A percentile compares a stretch with the other conserved stretches of the same genome.
These are phyloP conservation scores for Fulmarus glacialis DNA, from an alignment of 2,113 vertebrate genomes.

Conservation along the genomic window DNA sequence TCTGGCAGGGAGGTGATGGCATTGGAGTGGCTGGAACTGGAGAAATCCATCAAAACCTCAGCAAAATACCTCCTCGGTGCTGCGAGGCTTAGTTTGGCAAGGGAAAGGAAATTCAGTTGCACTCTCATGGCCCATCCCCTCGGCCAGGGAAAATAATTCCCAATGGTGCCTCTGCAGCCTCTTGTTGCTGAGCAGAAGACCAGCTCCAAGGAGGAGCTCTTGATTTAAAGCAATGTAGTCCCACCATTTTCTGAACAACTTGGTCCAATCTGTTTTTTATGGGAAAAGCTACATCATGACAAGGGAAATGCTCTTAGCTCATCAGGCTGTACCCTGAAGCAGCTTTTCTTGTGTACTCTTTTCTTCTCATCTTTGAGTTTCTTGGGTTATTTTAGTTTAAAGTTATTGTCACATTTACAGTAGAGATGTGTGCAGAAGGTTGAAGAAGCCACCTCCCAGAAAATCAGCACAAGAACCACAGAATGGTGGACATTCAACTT, in stretches of 20 bases:
- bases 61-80: neutral
- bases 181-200: neutral
- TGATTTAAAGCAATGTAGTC: neutral
- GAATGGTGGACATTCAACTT: neutral
- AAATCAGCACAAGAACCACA: neutral
- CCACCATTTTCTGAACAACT: neutral
- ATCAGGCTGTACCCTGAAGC: neutral
- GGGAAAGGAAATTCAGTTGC: neutral
- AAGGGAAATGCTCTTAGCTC: neutral
- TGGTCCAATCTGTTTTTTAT: neutral
- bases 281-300: neutral
- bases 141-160: neutral
- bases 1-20: neutral
- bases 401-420: neutral
- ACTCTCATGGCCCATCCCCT: neutral
- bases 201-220: neutral
- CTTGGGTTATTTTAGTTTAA: neutral
- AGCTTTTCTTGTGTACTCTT: neutral
- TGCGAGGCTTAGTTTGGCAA: neutral
- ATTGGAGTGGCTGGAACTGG: neutral
- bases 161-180: neutral
- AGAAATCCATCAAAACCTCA: neutral
- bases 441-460: neutral
- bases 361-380: neutral
- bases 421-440: neutral